A percentile compares a stretch with the other conserved stretches of the same genome.
Conservation (phyloP, 2,797 vertebrate genomes). For the Danio kyathit region DNA sequence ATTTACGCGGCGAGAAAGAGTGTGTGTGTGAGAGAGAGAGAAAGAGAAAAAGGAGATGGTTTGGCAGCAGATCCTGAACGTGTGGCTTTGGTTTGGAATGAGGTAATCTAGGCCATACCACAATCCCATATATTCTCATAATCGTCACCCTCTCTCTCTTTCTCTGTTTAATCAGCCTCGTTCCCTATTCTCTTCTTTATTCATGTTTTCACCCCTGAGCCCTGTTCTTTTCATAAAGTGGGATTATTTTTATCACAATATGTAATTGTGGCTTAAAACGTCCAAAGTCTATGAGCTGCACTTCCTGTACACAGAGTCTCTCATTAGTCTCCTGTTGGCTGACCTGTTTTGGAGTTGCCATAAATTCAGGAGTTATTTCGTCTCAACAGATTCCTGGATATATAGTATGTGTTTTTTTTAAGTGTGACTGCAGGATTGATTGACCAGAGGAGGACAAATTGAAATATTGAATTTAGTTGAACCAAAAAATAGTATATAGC, state of each 20-base stretch:
- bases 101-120: conserved; percentile 50
- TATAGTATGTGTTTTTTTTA: background rate
- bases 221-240: conserved; percentile 56
- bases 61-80: conserved; percentile 63
- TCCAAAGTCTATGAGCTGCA: conserved; percentile 58
- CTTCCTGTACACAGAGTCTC: conserved; percentile 55
- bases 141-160: conserved; percentile 19
- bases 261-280: conserved; percentile 68
- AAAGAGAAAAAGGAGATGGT: conserved; percentile 44
- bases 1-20: background rate
- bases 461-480: background rate
- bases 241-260: conserved; percentile 68
- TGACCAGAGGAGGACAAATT: background rate
- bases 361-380: conserved; percentile 17
- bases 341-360: conserved; percentile 49
- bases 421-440: background rate
- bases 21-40: conserved; percentile 10
- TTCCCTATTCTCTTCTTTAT: conserved; percentile 61
- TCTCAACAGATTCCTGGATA: conserved; percentile 1
- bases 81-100: conserved; percentile 66
- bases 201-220: conserved; percentile 57
- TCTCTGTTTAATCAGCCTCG: conserved; percentile 17
- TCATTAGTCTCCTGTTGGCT: conserved; percentile 40
- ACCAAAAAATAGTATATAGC: too few species aligned
- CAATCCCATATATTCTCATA: conserved; percentile 54